These are phyloP conservation scores for Myotis myotis DNA, from an alignment of 2,797 vertebrate genomes.

Conservation along the genomic window DNA sequence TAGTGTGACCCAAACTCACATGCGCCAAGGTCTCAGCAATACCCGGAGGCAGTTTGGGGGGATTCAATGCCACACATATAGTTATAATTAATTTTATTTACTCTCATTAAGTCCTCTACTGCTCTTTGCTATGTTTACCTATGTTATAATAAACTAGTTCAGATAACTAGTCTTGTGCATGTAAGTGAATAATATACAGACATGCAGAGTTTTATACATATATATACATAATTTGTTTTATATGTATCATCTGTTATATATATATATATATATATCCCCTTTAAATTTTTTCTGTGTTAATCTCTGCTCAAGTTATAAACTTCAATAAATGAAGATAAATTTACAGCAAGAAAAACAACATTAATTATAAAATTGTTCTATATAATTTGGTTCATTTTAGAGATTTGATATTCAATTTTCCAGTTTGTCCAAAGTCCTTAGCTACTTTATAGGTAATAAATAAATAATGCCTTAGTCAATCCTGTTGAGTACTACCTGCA, in stretches of 20 bases:
- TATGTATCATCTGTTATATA: too few relatives aligned
- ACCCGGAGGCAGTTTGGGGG: slow-evolving; percentile 73
- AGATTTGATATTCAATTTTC: neutral
- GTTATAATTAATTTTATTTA: slow-evolving; percentile 76
- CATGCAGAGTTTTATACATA: neutral
- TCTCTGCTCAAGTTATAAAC: neutral
- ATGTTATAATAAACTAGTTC: slow-evolving; percentile 39
- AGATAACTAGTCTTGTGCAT: neutral
- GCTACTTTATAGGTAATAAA: neutral
- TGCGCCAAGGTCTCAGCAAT: slow-evolving; percentile 70
- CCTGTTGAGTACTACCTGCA: slow-evolving; percentile 3
- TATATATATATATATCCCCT: neutral
- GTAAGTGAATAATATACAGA: neutral
- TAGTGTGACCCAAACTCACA: slow-evolving; percentile 74
- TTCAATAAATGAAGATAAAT: neutral
- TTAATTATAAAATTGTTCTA: neutral
- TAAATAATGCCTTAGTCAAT: slow-evolving; percentile 11
- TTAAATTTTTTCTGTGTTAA: neutral
- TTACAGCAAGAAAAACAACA: neutral
- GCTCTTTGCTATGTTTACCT: slow-evolving; percentile 62
- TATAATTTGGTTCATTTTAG: neutral
- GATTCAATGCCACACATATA: slow-evolving; percentile 57
- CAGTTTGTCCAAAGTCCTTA: slow-evolving; percentile 15
- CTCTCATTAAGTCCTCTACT: slow-evolving; percentile 64
- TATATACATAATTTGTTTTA: neutral